Percentiles rank a stretch among this genome's conserved stretches.
phyloP scores from a whole-genome alignment of 2,113 vertebrate species.

The Syngnathoides biaculeatus region DNA sequence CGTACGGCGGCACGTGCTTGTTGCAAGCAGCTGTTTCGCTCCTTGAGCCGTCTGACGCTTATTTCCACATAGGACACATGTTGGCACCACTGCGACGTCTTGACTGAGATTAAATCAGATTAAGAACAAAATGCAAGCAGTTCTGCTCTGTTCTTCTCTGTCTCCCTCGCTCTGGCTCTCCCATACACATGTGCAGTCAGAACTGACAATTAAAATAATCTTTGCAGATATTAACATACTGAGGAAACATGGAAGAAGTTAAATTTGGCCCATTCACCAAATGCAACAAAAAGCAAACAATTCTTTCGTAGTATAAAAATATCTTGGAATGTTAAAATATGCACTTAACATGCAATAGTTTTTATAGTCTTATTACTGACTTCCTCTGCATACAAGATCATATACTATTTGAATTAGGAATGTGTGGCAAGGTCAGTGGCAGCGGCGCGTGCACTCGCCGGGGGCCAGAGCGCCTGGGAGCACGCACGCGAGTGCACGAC shows the following conservation, averaged over 20 bases:
- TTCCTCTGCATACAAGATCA: background rate
- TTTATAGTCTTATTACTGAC: background rate
- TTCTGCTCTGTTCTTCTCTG: background rate
- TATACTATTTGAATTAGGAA: background rate
- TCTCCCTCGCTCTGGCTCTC: conserved; percentile 3
- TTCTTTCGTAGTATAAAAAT: background rate
- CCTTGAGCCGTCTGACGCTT: background rate
- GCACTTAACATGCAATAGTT: background rate
- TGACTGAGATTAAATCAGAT: conserved; percentile 59
- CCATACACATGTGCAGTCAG: background rate
- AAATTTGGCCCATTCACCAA: too few species aligned
- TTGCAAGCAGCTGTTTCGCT: background rate
- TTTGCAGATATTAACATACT: background rate
- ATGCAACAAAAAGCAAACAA: too few species aligned
- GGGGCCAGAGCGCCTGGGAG: conserved; percentile 5
- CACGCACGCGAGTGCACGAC: conserved; percentile 34
- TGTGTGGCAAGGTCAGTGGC: conserved; percentile 44
- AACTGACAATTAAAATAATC: background rate
- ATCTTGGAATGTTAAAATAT: background rate
- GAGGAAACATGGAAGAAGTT: too few species aligned
- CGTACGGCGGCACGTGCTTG: background rate
- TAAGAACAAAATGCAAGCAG: conserved; percentile 40
- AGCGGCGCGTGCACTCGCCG: conserved; percentile 21
- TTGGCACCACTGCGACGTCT: conserved; percentile 9
- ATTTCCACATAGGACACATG: background rate